Percentiles rank a stretch among this genome's conserved stretches.
These are phyloP conservation scores for Drosophila athabasca DNA, from an alignment of 1,140 invertebrate genomes.

Conservation along the genomic window DNA sequence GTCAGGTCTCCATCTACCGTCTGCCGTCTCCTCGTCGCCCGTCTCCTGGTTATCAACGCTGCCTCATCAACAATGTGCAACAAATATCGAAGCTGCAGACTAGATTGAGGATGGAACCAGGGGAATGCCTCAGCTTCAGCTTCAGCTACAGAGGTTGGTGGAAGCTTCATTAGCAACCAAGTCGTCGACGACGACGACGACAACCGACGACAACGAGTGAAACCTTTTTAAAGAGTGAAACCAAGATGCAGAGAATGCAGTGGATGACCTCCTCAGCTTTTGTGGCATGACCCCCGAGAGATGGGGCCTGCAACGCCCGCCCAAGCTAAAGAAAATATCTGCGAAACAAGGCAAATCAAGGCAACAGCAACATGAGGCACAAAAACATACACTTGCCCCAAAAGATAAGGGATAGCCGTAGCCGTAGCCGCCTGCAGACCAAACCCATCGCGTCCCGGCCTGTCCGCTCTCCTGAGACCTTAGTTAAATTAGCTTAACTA, in stretches of 20 bases:
- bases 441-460: constrained; percentile 30
- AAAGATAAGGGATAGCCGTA: no score
- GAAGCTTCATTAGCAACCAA: constrained; percentile 55
- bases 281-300: constrained; percentile 64
- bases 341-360: constrained; percentile 66
- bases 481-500: constrained; percentile 77
- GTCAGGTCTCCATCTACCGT: constrained; percentile 23
- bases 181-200: constrained; percentile 24
- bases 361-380: constrained; percentile 47
- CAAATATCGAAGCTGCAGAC: constrained; percentile 69
- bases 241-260: constrained; percentile 58
- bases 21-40: no score
- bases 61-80: constrained; percentile 75
- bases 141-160: constrained; percentile 23
- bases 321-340: constrained; percentile 34
- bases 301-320: constrained; percentile 53
- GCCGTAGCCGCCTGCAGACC: background rate
- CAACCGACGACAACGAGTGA: constrained; percentile 60
- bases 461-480: constrained; percentile 36
- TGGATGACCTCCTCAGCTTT: constrained; percentile 67
- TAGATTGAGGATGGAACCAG: constrained; percentile 48
- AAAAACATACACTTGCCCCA: constrained; percentile 33
- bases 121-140: constrained; percentile 4
- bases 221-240: constrained; percentile 83
- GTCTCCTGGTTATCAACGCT: constrained; percentile 63